These are phyloP conservation scores for Dipodomys ordii DNA, from an alignment of 2,113 vertebrate genomes.

Conservation along the genomic window DNA sequence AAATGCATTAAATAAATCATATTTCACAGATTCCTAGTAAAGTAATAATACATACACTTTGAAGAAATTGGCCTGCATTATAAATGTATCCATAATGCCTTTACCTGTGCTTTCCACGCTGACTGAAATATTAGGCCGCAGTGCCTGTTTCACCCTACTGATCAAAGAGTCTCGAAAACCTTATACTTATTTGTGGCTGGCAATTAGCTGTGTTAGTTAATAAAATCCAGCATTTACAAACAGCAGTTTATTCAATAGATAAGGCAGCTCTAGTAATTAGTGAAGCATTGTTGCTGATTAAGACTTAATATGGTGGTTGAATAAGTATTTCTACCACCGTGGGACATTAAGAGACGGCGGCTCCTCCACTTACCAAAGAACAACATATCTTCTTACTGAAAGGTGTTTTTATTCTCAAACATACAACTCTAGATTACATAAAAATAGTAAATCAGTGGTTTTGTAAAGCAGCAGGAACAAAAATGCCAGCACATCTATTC, in stretches of 20 bases:
- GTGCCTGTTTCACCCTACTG: conserved; percentile 77
- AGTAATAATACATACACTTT: conserved; percentile 87
- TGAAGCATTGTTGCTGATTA: conserved; percentile 87
- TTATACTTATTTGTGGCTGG: conserved; percentile 83
- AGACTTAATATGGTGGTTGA: conserved; percentile 83
- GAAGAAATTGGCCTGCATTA: conserved; percentile 85
- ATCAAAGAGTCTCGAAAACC: conserved; percentile 84
- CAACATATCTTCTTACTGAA: conserved; percentile 70
- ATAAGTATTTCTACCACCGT: conserved; percentile 68
- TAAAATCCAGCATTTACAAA: conserved; percentile 86
- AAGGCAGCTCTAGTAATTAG: conserved; percentile 85
- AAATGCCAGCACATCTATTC: not conserved
- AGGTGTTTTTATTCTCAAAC: conserved; percentile 46
- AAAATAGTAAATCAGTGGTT: not conserved
- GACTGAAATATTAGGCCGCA: conserved; percentile 83
- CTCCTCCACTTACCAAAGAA: conserved; percentile 81
- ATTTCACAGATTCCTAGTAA: conserved; percentile 83
- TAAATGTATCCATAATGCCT: conserved; percentile 88
- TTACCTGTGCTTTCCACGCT: conserved; percentile 84
- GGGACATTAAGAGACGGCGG: conserved; percentile 68
- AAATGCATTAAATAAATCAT: conserved; percentile 89
- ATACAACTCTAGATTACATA: conserved; percentile 60
- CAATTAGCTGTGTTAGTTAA: conserved; percentile 87
- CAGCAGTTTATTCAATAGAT: conserved; percentile 84
- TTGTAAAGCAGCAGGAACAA: conserved; percentile 22